Evolutionary conservation across 1,140 invertebrate genomes (phyloP).

Genomic region (Scaptomyza montana): DNA sequence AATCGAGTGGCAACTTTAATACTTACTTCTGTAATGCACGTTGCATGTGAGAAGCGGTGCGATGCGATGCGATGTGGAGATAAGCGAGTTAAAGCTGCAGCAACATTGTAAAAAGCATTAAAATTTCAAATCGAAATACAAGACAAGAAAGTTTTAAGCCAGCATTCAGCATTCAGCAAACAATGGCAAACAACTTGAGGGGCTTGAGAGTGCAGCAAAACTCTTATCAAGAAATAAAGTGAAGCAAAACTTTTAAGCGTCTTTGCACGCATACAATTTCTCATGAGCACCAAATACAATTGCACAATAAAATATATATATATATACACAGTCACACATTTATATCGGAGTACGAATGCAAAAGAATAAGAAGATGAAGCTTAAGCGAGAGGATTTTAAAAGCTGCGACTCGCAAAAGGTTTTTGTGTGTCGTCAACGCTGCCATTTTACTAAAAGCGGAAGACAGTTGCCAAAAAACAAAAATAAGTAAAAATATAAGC

Average conservation of each 20-base stretch:
- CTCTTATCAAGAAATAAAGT: conserved; percentile 69
- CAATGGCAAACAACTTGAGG: conserved; percentile 55
- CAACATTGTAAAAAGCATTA: conserved; percentile 34
- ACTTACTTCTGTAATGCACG: neutral
- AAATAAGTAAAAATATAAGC: neutral
- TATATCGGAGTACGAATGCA: conserved; percentile 35
- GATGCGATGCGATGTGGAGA: neutral
- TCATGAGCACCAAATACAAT: conserved; percentile 80
- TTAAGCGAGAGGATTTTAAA: conserved; percentile 72
- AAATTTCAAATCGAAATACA: conserved; percentile 58
- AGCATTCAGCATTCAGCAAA: conserved; percentile 46
- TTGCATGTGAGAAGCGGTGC: neutral
- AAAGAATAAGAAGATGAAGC: conserved; percentile 55
- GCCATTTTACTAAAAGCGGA: conserved; percentile 47
- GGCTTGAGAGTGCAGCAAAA: conserved; percentile 63
- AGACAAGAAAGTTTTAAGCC: conserved; percentile 59
- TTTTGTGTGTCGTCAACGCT: conserved; percentile 33
- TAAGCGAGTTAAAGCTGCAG: conserved; percentile 1
- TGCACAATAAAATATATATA: conserved; percentile 70
- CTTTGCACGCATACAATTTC: conserved; percentile 79
- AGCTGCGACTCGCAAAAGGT: conserved; percentile 37
- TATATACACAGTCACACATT: neutral
- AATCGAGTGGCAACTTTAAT: no score
- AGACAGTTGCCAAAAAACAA: conserved; percentile 33
- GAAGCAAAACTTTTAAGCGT: conserved; percentile 74